phyloP scores from a whole-genome alignment of 2,113 vertebrate genomes.

The Ancistrus triradiatus region DNA sequence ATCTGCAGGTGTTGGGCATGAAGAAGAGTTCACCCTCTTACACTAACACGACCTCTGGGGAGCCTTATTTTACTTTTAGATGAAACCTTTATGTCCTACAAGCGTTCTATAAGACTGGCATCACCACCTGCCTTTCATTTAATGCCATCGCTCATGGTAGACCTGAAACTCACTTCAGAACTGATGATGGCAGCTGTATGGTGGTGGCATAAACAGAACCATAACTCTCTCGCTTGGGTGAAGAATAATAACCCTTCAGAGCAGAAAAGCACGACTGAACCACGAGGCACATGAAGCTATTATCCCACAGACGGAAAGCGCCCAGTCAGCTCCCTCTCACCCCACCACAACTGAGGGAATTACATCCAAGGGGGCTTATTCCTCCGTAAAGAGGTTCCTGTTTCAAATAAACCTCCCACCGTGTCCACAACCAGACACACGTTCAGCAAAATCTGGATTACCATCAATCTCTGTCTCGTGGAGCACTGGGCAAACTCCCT shows the following conservation, averaged over 20 bases:
- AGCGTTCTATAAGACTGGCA: neutral
- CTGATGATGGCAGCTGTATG: neutral
- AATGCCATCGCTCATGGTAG: neutral
- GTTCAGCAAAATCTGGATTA: slow-evolving; percentile 36
- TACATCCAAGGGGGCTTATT: neutral
- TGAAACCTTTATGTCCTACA: slow-evolving; percentile 54
- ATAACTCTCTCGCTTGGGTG: neutral
- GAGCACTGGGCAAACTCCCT: slow-evolving; percentile 30
- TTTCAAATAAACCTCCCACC: slow-evolving; percentile 1
- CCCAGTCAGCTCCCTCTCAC: neutral
- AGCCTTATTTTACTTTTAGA: slow-evolving; percentile 68
- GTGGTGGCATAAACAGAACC: neutral
- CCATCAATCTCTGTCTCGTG: slow-evolving; percentile 46
- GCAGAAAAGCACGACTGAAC: neutral
- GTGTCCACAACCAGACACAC: slow-evolving; percentile 4
- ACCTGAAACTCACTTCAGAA: neutral
- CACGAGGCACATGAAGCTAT: neutral
- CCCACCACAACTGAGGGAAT: neutral
- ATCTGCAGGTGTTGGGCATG: slow-evolving; percentile 56
- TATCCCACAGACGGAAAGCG: neutral
- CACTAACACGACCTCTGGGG: slow-evolving; percentile 58
- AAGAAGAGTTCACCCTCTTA: slow-evolving; percentile 46
- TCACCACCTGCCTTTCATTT: neutral
- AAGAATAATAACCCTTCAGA: neutral
- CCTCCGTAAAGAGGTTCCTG: neutral